These are phyloP conservation scores for Platysternon megacephalum DNA, from an alignment of 2,113 vertebrate genomes.

Conservation along the genomic window DNA sequence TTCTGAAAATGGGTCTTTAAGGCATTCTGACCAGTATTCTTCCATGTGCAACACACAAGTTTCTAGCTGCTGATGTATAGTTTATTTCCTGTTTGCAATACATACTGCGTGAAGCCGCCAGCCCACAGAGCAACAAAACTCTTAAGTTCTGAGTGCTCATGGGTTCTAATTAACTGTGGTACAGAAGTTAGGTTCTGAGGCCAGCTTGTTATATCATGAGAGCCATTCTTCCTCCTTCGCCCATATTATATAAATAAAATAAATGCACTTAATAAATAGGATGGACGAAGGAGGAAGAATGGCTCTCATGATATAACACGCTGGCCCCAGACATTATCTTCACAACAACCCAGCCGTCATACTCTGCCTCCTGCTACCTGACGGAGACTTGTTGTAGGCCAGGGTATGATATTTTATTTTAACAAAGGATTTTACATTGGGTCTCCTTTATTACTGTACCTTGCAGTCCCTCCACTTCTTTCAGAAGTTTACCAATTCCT, in stretches of 20 bases:
- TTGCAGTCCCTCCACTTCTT: neutral
- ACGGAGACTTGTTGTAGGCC: neutral
- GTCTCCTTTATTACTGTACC: neutral
- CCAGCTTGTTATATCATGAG: neutral
- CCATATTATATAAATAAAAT: too few relatives aligned
- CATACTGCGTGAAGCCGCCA: neutral
- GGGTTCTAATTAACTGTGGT: accelerated
- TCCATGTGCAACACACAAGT: neutral
- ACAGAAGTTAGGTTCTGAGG: neutral
- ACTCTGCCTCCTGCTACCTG: neutral
- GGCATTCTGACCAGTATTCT: too few relatives aligned
- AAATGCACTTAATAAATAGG: too few relatives aligned
- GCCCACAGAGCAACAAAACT: neutral
- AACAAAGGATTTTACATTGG: neutral
- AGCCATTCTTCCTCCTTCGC: neutral
- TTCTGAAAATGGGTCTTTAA: too few relatives aligned
- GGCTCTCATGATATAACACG: accelerated
- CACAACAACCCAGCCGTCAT: neutral
- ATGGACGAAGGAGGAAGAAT: neutral
- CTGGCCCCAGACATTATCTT: neutral
- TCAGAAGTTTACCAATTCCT: neutral
- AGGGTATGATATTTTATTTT: neutral
- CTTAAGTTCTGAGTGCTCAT: accelerated
- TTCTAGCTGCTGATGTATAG: accelerated
- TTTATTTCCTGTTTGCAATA: neutral